Evolutionary conservation across 1,140 invertebrate species (phyloP).

Genomic region (Sesamia nonagrioides): DNA sequence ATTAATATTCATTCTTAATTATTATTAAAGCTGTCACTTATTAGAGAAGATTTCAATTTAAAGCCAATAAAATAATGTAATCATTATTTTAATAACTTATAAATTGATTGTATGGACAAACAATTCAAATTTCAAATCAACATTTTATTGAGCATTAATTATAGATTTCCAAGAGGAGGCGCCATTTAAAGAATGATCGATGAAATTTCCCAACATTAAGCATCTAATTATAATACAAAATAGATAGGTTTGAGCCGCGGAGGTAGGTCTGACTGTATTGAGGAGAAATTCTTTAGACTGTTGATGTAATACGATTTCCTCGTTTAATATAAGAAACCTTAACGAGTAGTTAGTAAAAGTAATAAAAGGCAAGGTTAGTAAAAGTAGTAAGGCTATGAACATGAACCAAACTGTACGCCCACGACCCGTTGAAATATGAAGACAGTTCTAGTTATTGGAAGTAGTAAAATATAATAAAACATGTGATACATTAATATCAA

Average conservation of each 20-base stretch:
- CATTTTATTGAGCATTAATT: conserved; percentile 65
- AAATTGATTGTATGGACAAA: conserved; percentile 51
- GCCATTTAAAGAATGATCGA: conserved; percentile 61
- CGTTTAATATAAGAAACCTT: conserved; percentile 51
- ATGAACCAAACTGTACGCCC: conserved; percentile 58
- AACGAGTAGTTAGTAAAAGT: conserved; percentile 54
- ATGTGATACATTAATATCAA: conserved; percentile 42
- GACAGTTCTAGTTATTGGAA: conserved; percentile 45
- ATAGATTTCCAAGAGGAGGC: conserved; percentile 52
- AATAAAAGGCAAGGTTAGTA: conserved; percentile 59
- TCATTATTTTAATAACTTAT: conserved; percentile 49
- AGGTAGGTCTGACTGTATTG: conserved; percentile 42
- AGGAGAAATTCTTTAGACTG: conserved; percentile 51
- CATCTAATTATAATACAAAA: conserved; percentile 59
- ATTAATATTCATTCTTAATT: conserved; percentile 40
- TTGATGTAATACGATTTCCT: conserved; percentile 56
- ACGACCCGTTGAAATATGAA: conserved; percentile 56
- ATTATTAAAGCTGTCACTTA: conserved; percentile 41
- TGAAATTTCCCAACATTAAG: conserved; percentile 53
- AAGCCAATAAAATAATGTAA: conserved; percentile 46
- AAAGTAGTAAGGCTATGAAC: too few species aligned
- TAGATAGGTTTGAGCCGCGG: conserved; percentile 46
- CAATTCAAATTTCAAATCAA: conserved; percentile 58
- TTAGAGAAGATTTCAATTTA: conserved; percentile 48
- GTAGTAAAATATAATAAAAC: conserved; percentile 9